Evolutionary conservation across 2,888 invertebrate genomes (phyloP), one percentile per base, ranked within the genome.

Genomic region (Hirtodrosophila confusa): DNA sequence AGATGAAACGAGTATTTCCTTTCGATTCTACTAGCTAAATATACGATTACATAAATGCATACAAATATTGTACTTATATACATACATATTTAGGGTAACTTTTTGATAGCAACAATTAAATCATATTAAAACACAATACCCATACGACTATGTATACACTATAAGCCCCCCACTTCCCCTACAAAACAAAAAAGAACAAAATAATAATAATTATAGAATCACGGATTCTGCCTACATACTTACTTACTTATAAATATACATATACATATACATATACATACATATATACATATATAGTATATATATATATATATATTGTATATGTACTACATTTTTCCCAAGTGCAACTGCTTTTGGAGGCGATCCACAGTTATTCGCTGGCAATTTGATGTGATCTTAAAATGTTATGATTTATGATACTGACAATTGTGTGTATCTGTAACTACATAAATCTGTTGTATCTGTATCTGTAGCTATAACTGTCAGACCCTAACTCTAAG

Each of bases 21-120:
- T 62, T 78, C 62, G 66, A 71, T 61, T 86, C 64, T 45, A 69
- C 67, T 86, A 80, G 80, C 75, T 74, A 66, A 78, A 73, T 72
- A 66, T 67, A 76, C 65, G 56, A 83, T 37, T 47, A 54, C 35
- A 61, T 66, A 49, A 43, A 78, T 37, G 36, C 43, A 73, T 56
- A 55, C 43, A 69, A 60, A 44, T 35, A 47, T 60, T 62, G 50
- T 53, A 49, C 12, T 45, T 50, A 55, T 50, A 56, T 31, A 45
- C 39, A 56, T 31, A 45, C 39, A 67, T 62, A 63, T 23, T 11
- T 80, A 78, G 69, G 50, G 40, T 78, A 70, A 78, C 61, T 68
- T 78, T 83, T 73, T 75, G 65, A 75, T 73, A 75, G 61, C 47
- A 54, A 49, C 51, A 72, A 69, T 69, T 69, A 70, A 75, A 40